Evolutionary conservation across 2,797 vertebrate genomes (phyloP).

Genomic region (Karalla daura): DNA sequence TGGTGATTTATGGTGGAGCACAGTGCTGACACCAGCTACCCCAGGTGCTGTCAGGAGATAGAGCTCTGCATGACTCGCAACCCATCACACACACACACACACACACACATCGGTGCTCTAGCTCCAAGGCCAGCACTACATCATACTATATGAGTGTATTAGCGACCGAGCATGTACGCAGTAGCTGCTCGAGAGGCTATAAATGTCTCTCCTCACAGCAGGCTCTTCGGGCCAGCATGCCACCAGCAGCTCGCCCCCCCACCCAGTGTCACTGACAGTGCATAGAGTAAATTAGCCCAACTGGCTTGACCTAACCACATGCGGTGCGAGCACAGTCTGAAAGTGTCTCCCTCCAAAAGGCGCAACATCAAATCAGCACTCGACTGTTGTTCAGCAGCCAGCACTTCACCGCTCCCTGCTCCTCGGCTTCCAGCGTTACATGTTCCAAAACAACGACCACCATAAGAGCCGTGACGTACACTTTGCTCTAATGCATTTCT

Average conservation of each 20-base stretch:
- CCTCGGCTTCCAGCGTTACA: constrained; percentile 70
- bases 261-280: constrained; percentile 81
- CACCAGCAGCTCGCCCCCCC: constrained; percentile 53
- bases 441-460: constrained; percentile 80
- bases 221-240: constrained; percentile 47
- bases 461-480: background rate
- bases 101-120: constrained; percentile 18
- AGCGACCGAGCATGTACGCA: constrained; percentile 41
- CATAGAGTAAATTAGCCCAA: constrained; percentile 86
- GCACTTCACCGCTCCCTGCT: constrained; percentile 78
- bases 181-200: constrained; percentile 51
- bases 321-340: constrained; percentile 87
- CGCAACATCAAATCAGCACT: constrained; percentile 76
- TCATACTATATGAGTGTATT: constrained; percentile 51
- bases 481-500: background rate
- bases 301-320: constrained; percentile 90
- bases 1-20: constrained; percentile 71
- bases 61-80: constrained; percentile 58
- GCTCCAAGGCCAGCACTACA: constrained; percentile 48
- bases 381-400: constrained; percentile 84
- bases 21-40: constrained; percentile 59
- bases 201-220: constrained; percentile 65
- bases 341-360: constrained; percentile 82
- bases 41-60: constrained; percentile 73
- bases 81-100: constrained; percentile 35